These are phyloP conservation scores for Gallinago media DNA, from an alignment of 2,113 vertebrate species.

Conservation along the genomic window DNA sequence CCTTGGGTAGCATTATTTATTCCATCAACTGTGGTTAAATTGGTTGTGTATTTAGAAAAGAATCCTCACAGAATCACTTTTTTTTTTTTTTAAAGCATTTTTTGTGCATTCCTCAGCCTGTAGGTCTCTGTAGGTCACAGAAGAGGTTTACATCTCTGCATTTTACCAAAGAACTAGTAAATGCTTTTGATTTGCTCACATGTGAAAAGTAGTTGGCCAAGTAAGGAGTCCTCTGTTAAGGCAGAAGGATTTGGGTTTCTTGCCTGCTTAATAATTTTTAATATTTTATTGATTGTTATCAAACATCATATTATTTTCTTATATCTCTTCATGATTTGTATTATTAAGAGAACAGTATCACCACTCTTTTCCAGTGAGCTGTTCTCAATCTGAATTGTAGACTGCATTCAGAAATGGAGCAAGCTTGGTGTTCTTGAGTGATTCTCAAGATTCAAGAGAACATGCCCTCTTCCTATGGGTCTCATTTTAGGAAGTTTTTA, in stretches of 20 bases:
- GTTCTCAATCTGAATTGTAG: not conserved
- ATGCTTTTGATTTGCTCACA: not conserved
- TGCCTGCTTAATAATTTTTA: not conserved
- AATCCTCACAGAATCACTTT: not conserved
- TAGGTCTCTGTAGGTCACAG: not conserved
- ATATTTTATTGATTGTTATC: not conserved
- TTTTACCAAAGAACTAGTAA: not conserved
- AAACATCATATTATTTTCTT: not conserved
- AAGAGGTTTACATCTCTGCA: not conserved
- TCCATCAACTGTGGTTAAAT: not conserved
- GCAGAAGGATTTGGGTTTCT: not conserved
- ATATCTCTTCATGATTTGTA: not conserved
- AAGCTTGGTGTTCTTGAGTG: not conserved
- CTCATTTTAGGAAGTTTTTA: not conserved
- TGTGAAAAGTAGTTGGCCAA: not conserved
- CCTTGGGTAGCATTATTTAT: not conserved
- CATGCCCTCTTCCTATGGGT: not conserved
- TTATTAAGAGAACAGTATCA: not conserved
- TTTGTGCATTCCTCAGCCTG: not conserved
- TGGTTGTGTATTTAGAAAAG: not conserved
- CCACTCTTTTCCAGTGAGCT: not conserved
- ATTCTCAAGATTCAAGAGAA: not conserved
- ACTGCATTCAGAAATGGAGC: not conserved
- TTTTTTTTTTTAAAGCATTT: not conserved
- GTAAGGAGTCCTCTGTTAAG: not conserved